Evolutionary conservation across 1,140 invertebrate species (phyloP).

Genomic region (Caligus rogercresseyi): DNA sequence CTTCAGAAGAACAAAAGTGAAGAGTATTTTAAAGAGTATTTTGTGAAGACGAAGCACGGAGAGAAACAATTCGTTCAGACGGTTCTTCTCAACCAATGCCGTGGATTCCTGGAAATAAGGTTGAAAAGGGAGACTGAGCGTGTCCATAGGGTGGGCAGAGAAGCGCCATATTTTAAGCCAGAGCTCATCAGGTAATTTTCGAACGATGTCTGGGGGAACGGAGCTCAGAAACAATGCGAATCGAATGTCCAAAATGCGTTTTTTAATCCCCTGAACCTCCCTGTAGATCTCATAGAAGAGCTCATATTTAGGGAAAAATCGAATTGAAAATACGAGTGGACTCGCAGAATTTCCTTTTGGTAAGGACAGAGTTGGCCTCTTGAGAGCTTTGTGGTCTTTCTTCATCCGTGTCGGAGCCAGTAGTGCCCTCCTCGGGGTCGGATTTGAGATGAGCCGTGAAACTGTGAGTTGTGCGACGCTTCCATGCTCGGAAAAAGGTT

Average conservation of each 20-base stretch:
- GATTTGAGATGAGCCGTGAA: neutral
- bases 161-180: constrained; percentile 12
- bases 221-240: neutral
- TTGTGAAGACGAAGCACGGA: constrained; percentile 4
- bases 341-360: constrained; percentile 9
- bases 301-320: neutral
- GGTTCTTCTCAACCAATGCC: neutral
- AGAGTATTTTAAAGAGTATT: constrained; percentile 7
- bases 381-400: neutral
- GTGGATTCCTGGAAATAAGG: neutral
- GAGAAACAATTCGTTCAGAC: neutral
- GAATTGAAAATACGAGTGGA: neutral
- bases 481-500: neutral
- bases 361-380: neutral
- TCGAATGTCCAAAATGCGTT: constrained; percentile 1
- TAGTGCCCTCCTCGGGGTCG: neutral
- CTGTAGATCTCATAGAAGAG: neutral
- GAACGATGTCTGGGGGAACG: neutral
- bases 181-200: constrained; percentile 1
- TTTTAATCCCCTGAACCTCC: neutral
- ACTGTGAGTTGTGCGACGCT: neutral
- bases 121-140: neutral
- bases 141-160: neutral
- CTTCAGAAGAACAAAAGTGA: neutral
- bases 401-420: neutral